A percentile compares a stretch with the other conserved stretches of the same genome.
These are phyloP conservation scores for Ladona fulva DNA, from an alignment of 1,140 invertebrate species.

Conservation along the genomic window DNA sequence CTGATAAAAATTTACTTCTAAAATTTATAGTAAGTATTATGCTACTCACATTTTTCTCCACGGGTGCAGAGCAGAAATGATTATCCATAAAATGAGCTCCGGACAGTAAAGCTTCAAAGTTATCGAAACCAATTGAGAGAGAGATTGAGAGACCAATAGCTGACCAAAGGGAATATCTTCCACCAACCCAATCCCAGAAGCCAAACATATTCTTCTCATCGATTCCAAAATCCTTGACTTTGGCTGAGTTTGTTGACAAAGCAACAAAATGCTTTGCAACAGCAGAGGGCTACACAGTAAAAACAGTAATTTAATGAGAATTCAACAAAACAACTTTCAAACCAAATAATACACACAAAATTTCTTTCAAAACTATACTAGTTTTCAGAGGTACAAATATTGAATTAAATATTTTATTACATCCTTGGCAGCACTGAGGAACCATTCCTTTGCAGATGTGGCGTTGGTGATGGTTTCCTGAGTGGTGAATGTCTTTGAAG, in stretches of 20 bases:
- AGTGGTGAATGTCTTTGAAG: slow-evolving; percentile 98
- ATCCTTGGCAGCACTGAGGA: slow-evolving; percentile 76
- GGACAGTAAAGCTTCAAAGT: slow-evolving; percentile 84
- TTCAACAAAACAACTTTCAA: slow-evolving; percentile 9
- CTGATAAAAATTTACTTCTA: too few species aligned
- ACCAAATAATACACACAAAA: too few species aligned
- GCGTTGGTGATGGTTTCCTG: slow-evolving; percentile 99
- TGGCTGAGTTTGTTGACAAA: slow-evolving; percentile 86
- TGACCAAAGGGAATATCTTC: slow-evolving; percentile 95
- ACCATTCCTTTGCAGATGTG: slow-evolving; percentile 92
- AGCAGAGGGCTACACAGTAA: slow-evolving; percentile 52
- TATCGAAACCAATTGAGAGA: slow-evolving; percentile 88
- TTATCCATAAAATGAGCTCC: slow-evolving; percentile 93
- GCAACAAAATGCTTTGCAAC: slow-evolving; percentile 98
- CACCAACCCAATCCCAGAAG: slow-evolving; percentile 99
- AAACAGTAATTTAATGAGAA: slow-evolving; percentile 19
- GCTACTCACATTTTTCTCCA: slow-evolving; percentile 85
- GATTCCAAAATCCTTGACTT: slow-evolving; percentile 95
- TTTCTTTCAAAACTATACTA: neutral
- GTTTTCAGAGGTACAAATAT: neutral
- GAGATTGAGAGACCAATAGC: slow-evolving; percentile 96
- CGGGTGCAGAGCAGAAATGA: slow-evolving; percentile 78
- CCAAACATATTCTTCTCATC: slow-evolving; percentile 97
- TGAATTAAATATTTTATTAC: slow-evolving; percentile 44
- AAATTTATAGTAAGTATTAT: neutral